phyloP scores from a whole-genome alignment of 1,140 invertebrate genomes.

The Philopotamus ludificatus region DNA sequence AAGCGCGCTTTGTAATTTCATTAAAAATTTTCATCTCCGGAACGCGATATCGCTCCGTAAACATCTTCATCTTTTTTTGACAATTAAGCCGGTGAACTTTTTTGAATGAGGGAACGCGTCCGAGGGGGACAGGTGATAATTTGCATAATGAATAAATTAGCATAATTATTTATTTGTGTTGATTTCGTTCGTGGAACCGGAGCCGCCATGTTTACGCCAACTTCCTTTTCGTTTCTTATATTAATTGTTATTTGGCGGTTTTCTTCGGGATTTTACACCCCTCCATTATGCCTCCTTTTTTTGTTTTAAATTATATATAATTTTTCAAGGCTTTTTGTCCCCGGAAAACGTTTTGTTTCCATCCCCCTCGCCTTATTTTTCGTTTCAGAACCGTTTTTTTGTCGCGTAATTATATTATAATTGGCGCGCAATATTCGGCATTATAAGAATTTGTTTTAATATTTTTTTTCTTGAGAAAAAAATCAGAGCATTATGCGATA shows the following conservation, averaged over 20 bases:
- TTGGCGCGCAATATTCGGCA: too few relatives aligned
- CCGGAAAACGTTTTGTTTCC: background rate
- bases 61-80: slow-evolving; percentile 21
- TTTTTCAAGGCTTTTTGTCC: background rate
- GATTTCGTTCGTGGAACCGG: slow-evolving; percentile 25
- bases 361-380: background rate
- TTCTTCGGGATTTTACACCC: background rate
- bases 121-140: slow-evolving; percentile 28
- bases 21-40: background rate
- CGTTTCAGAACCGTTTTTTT: slow-evolving; percentile 7
- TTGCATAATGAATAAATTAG: slow-evolving; percentile 37
- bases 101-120: background rate
- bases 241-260: slow-evolving; percentile 25
- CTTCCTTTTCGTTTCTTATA: slow-evolving; percentile 13
- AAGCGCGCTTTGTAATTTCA: background rate
- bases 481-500: too few relatives aligned
- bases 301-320: slow-evolving; percentile 10
- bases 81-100: slow-evolving; percentile 9
- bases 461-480: too few relatives aligned
- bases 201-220: slow-evolving; percentile 18
- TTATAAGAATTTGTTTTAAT: too few relatives aligned
- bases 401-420: too few relatives aligned
- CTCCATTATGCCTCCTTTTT: slow-evolving; percentile 1
- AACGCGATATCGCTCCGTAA: slow-evolving; percentile 3
- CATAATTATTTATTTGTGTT: slow-evolving; percentile 38